Evolutionary conservation across 2,113 vertebrate species (phyloP).

Genomic region (Orcinus orca): DNA sequence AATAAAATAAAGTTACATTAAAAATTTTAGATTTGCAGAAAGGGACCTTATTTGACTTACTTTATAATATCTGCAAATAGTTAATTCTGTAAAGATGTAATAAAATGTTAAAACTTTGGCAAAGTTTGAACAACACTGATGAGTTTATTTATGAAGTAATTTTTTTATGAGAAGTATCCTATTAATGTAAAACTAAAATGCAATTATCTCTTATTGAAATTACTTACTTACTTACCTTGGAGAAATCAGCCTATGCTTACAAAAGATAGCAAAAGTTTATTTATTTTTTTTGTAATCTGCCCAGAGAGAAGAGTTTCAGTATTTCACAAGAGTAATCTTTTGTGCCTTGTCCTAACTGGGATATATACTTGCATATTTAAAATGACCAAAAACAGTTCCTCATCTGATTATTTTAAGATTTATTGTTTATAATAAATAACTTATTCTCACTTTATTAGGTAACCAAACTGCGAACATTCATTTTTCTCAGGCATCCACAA

Average conservation of each 20-base stretch:
- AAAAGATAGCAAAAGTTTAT: neutral
- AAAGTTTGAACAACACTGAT: neutral
- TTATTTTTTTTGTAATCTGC: neutral
- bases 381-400: neutral
- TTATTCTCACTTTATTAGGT: neutral
- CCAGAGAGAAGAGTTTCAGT: neutral
- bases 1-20: neutral
- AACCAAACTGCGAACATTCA: neutral
- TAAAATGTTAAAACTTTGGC: neutral
- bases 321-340: neutral
- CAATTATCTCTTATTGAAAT: neutral
- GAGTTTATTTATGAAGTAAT: neutral
- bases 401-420: neutral
- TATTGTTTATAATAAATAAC: neutral
- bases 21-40: neutral
- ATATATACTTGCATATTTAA: neutral
- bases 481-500: neutral
- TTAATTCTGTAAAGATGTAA: neutral
- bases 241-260: neutral
- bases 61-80: conserved; percentile 7
- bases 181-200: neutral
- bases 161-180: neutral
- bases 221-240: neutral
- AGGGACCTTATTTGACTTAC: neutral
- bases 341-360: neutral